A percentile compares a stretch with the other conserved stretches of the same genome.
Conservation (phyloP, 2,113 vertebrate species). For the Gulo gulo region DNA sequence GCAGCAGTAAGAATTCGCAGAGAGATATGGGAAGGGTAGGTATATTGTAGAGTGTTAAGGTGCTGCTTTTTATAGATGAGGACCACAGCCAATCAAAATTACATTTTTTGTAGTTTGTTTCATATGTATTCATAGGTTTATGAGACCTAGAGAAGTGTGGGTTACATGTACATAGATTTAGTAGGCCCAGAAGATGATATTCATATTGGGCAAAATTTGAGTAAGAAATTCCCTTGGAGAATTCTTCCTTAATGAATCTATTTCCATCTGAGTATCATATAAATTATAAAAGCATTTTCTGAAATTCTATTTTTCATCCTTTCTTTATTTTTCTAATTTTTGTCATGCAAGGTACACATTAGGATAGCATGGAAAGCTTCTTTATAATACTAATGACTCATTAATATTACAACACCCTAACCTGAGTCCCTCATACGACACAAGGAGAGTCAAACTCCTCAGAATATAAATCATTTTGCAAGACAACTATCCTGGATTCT, state of each 20-base stretch:
- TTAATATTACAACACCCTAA: neutral
- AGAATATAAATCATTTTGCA: neutral
- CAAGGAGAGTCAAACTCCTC: neutral
- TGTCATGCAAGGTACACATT: neutral
- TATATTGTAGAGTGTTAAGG: neutral
- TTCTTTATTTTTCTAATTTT: neutral
- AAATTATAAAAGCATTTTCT: neutral
- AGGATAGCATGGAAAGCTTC: neutral
- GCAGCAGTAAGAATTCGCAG: neutral
- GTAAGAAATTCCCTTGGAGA: neutral
- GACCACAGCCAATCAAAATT: neutral
- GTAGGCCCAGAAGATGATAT: neutral
- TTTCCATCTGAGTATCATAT: neutral
- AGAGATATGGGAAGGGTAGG: neutral
- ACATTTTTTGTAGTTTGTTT: neutral
- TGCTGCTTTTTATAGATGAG: neutral
- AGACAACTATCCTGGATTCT: neutral
- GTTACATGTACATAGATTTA: neutral
- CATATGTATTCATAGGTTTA: neutral
- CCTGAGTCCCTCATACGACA: neutral
- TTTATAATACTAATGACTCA: neutral
- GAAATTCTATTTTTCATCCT: neutral
- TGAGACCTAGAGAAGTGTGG: neutral
- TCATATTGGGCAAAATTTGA: neutral
- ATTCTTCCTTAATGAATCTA: neutral